Evolutionary conservation across 2,888 invertebrate genomes (phyloP).

Genomic region (Esperia sulphurella): DNA sequence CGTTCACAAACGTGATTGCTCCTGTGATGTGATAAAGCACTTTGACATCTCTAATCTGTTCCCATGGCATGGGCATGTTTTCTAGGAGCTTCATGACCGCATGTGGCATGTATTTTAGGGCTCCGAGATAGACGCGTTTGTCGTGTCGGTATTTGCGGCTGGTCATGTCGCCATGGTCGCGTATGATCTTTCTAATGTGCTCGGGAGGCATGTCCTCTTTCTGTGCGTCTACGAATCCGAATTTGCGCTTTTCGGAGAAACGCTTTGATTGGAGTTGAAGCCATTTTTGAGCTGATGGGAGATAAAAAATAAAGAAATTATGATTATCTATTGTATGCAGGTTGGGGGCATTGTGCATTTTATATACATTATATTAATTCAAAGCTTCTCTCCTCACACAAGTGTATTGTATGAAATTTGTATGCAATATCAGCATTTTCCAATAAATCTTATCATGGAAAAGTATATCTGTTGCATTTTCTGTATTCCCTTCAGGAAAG

Average conservation of each 20-base stretch:
- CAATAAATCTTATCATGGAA: conserved; percentile 41
- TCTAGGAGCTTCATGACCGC: conserved; percentile 99
- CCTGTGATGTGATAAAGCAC: conserved; percentile 99
- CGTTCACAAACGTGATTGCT: conserved; percentile 99
- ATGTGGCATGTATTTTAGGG: conserved; percentile 99
- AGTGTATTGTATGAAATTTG: too few relatives aligned
- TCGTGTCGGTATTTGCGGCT: conserved; percentile 99
- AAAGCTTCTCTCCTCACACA: neutral
- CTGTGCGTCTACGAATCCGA: conserved; percentile 99
- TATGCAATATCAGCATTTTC: conserved; percentile 62
- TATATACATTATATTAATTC: too few relatives aligned
- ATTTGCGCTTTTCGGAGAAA: conserved; percentile 98
- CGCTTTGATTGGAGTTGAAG: conserved; percentile 99
- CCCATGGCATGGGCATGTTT: conserved; percentile 99
- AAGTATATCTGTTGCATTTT: conserved; percentile 50
- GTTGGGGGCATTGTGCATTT: too few relatives aligned
- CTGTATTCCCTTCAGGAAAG: conserved; percentile 31
- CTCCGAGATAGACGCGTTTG: conserved; percentile 98
- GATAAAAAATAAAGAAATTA: neutral
- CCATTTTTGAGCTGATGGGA: conserved; percentile 92
- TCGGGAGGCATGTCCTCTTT: conserved; percentile 99
- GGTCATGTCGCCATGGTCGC: conserved; percentile 99
- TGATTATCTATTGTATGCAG: too few relatives aligned
- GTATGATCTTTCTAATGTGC: conserved; percentile 98
- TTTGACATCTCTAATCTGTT: conserved; percentile 98